phyloP scores from a whole-genome alignment of 2,797 vertebrate species.

The Centroberyx gerrardi region DNA sequence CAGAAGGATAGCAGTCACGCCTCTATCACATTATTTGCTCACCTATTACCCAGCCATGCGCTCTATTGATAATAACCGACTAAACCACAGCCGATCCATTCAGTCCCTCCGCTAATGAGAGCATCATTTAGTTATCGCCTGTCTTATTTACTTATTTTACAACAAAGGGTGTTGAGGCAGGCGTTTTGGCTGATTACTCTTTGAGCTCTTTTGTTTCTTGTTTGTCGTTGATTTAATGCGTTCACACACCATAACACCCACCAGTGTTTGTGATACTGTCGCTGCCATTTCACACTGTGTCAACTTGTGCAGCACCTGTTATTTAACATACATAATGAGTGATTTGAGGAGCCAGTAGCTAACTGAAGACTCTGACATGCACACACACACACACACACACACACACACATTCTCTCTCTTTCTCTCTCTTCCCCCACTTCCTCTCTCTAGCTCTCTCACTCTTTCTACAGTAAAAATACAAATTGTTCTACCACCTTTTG shows the following conservation, averaged over 20 bases:
- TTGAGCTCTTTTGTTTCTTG: constrained; percentile 9
- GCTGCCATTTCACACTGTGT: constrained; percentile 63
- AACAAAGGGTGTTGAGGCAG: constrained; percentile 6
- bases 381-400: no score
- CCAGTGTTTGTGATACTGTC: constrained; percentile 41
- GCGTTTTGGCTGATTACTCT: no score
- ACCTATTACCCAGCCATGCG: constrained; percentile 16
- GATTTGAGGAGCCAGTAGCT: constrained; percentile 28
- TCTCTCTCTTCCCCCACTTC: neutral
- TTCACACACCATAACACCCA: constrained; percentile 43
- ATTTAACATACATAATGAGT: constrained; percentile 33
- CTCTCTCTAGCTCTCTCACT: neutral
- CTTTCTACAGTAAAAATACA: no score
- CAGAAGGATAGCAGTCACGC: constrained; percentile 39
- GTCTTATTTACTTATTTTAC: constrained; percentile 6
- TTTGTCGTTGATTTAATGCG: constrained; percentile 9
- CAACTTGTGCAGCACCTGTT: constrained; percentile 53
- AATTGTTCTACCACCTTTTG: no score
- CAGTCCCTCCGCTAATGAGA: neutral
- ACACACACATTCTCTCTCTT: neutral
- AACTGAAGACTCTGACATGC: neutral
- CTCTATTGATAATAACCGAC: neutral
- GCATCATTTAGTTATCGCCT: neutral
- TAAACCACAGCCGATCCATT: neutral
- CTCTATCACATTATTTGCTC: constrained; percentile 51